Evolutionary conservation across 2,888 invertebrate genomes (phyloP).

Genomic region (Baccha elongata): DNA sequence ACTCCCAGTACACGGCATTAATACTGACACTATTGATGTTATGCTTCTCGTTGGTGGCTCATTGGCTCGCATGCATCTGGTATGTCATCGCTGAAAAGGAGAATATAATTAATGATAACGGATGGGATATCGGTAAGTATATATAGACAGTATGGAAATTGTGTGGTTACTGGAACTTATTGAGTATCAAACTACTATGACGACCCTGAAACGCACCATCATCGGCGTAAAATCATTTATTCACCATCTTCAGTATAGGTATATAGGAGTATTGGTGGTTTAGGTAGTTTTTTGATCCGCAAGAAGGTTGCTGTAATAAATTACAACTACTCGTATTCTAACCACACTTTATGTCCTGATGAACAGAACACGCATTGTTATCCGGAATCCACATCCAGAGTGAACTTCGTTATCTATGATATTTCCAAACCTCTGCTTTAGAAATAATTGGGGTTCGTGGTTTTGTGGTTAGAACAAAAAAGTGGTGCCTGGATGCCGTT

Average conservation of each 20-base stretch:
- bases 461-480: not conserved
- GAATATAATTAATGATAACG: conserved; percentile 85
- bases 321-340: not conserved
- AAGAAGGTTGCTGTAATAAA: conserved; percentile 9
- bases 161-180: not conserved
- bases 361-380: not conserved
- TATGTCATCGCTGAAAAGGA: conserved; percentile 97
- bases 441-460: not conserved
- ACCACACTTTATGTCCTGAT: not conserved
- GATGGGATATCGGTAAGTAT: conserved; percentile 92
- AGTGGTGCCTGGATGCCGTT: not conserved
- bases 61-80: conserved; percentile 99
- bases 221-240: conserved; percentile 2
- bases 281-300: not conserved
- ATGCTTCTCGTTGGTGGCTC: conserved; percentile 95
- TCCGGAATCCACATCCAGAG: not conserved
- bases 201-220: not conserved
- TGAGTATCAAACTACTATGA: conserved; percentile 11
- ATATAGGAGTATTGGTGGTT: not conserved
- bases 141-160: not conserved
- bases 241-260: too few species aligned
- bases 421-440: not conserved
- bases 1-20: conserved; percentile 97
- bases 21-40: conserved; percentile 97
- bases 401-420: not conserved